Evolutionary conservation across 2,113 vertebrate species (phyloP).

Genomic region (Panthera leo): DNA sequence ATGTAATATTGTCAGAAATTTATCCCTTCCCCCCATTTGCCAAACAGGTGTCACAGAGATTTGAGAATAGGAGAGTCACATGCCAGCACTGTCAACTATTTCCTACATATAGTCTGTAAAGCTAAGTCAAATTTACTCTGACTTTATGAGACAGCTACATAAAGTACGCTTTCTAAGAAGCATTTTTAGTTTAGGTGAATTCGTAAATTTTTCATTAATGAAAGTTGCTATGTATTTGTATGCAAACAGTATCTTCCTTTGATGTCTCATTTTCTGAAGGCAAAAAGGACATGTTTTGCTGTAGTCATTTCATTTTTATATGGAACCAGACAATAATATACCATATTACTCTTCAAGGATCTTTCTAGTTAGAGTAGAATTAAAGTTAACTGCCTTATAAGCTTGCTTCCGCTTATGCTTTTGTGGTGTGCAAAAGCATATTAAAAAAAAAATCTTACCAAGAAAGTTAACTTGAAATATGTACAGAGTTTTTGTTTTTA

Average conservation of each 20-base stretch:
- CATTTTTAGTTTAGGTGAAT: constrained; percentile 54
- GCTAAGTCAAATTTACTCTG: constrained; percentile 19
- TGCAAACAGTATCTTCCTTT: constrained; percentile 51
- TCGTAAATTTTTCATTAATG: constrained; percentile 67
- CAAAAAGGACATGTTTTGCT: constrained; percentile 39
- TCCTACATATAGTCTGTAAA: neutral
- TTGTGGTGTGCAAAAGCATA: constrained; percentile 39
- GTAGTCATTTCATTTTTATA: constrained; percentile 36
- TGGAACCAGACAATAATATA: constrained; percentile 1
- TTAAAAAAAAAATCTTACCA: constrained; percentile 61
- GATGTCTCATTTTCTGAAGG: constrained; percentile 15
- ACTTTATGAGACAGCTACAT: constrained; percentile 55
- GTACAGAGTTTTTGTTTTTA: neutral
- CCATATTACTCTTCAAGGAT: constrained; percentile 75
- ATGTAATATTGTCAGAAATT: neutral
- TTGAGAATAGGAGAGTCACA: neutral
- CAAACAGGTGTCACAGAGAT: neutral
- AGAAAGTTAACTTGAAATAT: neutral
- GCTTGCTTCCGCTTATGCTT: constrained; percentile 39
- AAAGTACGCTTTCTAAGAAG: constrained; percentile 45
- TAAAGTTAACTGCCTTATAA: constrained; percentile 30
- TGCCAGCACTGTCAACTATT: neutral
- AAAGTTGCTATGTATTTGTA: constrained; percentile 47
- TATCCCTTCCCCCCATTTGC: neutral
- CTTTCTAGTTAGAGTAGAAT: constrained; percentile 32